These are phyloP conservation scores for Diaprepes abbreviatus DNA, from an alignment of 2,888 invertebrate genomes.

Conservation along the genomic window DNA sequence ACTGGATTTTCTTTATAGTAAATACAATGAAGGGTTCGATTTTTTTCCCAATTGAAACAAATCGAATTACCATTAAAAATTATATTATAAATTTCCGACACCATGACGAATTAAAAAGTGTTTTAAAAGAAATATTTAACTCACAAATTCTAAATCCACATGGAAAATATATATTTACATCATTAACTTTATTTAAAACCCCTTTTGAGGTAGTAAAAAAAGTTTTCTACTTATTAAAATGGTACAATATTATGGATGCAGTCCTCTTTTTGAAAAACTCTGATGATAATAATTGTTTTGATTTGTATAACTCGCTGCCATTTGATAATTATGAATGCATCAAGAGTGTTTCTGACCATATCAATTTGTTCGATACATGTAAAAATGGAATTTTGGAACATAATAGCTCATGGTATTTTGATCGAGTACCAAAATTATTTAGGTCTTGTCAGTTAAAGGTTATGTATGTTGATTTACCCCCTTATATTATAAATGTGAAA, in stretches of 20 bases:
- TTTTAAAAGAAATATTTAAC: constrained; percentile 35
- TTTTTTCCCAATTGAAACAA: background rate
- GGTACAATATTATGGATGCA: constrained; percentile 54
- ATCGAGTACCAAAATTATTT: constrained; percentile 58
- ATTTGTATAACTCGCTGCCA: constrained; percentile 58
- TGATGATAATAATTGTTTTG: constrained; percentile 46
- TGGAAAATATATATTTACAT: constrained; percentile 54
- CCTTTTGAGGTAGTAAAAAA: constrained; percentile 41
- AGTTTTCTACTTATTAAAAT: constrained; percentile 49
- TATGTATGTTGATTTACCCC: constrained; percentile 59
- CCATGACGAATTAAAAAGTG: constrained; percentile 35
- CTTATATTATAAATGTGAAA: constrained; percentile 58
- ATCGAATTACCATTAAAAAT: constrained; percentile 12
- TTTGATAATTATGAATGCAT: constrained; percentile 56
- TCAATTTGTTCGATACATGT: constrained; percentile 52
- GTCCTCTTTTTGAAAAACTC: constrained; percentile 54
- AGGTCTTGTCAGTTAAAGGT: constrained; percentile 59
- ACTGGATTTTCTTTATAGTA: constrained; percentile 4
- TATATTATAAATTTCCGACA: constrained; percentile 51
- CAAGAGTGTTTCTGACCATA: constrained; percentile 43
- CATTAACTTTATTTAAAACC: constrained; percentile 48
- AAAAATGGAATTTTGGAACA: constrained; percentile 41
- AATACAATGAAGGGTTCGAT: background rate
- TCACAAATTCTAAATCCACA: constrained; percentile 49
- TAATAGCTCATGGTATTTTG: constrained; percentile 43